phyloP scores from a whole-genome alignment of 2,113 vertebrate genomes.

The Lepus americanus region DNA sequence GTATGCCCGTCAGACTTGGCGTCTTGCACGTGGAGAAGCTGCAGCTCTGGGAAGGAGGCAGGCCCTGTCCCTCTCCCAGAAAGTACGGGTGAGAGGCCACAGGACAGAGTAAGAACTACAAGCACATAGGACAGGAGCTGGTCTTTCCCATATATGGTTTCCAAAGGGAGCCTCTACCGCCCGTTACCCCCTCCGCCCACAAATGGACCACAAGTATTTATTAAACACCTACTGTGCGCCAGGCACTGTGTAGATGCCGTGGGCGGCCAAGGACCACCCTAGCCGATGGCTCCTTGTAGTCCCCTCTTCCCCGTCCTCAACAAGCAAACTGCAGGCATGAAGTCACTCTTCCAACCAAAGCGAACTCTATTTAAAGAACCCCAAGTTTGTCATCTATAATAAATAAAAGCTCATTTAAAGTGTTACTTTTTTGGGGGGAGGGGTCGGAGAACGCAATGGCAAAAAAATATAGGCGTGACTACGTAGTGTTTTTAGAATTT shows the following conservation, averaged over 20 bases:
- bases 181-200: not conserved
- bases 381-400: constrained; percentile 48
- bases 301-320: not conserved
- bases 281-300: constrained; percentile 64
- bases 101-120: not conserved
- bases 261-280: not conserved
- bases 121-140: not conserved
- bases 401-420: constrained; percentile 58
- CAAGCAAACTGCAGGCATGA: constrained; percentile 34
- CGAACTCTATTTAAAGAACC: constrained; percentile 40
- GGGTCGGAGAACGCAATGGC: not conserved
- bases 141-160: not conserved
- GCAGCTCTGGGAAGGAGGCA: not conserved
- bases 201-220: constrained; percentile 37
- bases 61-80: not conserved
- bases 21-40: not conserved
- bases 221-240: not conserved
- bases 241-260: not conserved
- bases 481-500: constrained; percentile 2
- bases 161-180: not conserved
- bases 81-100: not conserved
- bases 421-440: not conserved
- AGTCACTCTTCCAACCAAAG: not conserved
- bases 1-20: not conserved
- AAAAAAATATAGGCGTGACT: not conserved